A percentile compares a stretch with the other conserved stretches of the same genome.
Conservation (phyloP, 2,797 vertebrate species). For the Micropoecilia bifurca region DNA sequence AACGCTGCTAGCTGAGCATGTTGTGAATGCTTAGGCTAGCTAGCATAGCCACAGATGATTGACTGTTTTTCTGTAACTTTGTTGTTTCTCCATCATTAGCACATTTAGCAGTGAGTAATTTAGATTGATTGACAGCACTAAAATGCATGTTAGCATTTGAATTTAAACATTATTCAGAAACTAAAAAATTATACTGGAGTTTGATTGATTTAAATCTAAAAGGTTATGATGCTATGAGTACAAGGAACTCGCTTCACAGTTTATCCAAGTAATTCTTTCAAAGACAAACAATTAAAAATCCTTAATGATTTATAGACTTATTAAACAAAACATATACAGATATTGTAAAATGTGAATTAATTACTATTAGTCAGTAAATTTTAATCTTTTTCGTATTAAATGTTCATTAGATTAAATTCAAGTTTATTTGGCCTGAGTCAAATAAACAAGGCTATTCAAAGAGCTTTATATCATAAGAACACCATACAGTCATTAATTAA, state of each 20-base stretch:
- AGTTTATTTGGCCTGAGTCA: no score
- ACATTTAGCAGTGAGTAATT: no score
- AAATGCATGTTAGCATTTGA: not conserved
- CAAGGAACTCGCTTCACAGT: not conserved
- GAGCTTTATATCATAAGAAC: no score
- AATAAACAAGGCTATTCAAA: no score
- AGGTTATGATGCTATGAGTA: not conserved
- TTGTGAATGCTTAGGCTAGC: no score
- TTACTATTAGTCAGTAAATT: not conserved
- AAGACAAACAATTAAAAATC: not conserved
- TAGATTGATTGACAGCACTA: not conserved
- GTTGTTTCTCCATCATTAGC: no score
- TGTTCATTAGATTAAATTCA: not conserved
- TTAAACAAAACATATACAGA: not conserved
- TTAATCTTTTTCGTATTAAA: not conserved
- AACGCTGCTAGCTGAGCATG: no score
- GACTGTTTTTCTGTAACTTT: no score
- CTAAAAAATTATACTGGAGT: not conserved
- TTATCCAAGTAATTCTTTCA: not conserved
- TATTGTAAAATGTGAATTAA: not conserved
- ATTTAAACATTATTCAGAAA: not conserved
- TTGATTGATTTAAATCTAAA: not conserved
- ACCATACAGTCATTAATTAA: no score
- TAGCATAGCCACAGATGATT: no score
- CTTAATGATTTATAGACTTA: not conserved